Base-by-base conservation (phyloP, 2,888 invertebrate species). In the Sarcophaga carnaria region DNA sequence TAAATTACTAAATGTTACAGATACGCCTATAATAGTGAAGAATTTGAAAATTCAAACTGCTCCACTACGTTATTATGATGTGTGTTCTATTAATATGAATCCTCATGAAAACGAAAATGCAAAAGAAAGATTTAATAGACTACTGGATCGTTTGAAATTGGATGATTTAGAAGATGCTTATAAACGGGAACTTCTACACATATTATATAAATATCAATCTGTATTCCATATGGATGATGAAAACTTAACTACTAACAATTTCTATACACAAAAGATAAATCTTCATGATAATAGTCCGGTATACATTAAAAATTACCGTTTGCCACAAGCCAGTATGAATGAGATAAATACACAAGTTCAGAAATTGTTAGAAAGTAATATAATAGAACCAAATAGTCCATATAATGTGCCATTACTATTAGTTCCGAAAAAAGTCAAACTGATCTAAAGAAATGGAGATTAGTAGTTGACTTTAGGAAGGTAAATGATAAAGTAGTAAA, bases 181-280 rank as follows among this genome's bases (percentile, higher is more conserved):
- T 64, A 70, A 49, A 66, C 8, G 14, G 6, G 77, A 77, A 20
- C 25, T 83, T 59, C n/a, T 22, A 45, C 27, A 27, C 27, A 27
- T 27, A 27, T 27, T 27, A 27, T 27, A 27, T 27, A 4, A 27
- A 27, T 27, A 27, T 27, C 27, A 27, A 27, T 14, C 75, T 2
- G 63, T 71, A 27, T 83, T 72, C n/a, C 66, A 77, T 45, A 11
- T 72, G 11, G 72, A 83, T n/a, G 49, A 64, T 37, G 83, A 83
- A 72, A 25, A 49, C 8, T 49, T 83, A 37, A 72, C 78, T 1
- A 60, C 66, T 27, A 78, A 83, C 37, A 77, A 64, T 62, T 83
- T 83, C 14, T 78, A 81, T 10, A 69, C 47, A 60, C 81, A 81
- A 66, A 69, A 27, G 5, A 60, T 81, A 11, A 62, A 75, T 37